These are phyloP conservation scores for Rhinolophus ferrumequinum DNA, from an alignment of 2,113 vertebrate species.

Conservation along the genomic window DNA sequence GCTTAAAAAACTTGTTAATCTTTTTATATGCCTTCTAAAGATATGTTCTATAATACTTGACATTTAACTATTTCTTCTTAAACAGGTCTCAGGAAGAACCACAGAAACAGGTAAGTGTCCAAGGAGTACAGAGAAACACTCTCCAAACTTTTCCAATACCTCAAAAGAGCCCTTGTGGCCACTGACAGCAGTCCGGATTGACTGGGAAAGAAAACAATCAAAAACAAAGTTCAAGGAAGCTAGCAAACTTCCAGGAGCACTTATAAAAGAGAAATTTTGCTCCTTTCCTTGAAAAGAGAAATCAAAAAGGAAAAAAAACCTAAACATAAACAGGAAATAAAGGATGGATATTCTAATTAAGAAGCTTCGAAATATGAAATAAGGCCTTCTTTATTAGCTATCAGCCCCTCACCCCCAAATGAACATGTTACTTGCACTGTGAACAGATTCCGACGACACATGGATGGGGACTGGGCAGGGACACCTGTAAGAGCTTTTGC, in stretches of 20 bases:
- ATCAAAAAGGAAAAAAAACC: not conserved
- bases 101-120: not conserved
- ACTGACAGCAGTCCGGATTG: not conserved
- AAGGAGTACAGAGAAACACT: not conserved
- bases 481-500: not conserved
- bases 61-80: not conserved
- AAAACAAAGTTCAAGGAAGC: not conserved
- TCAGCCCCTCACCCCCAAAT: not conserved
- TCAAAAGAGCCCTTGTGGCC: not conserved
- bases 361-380: not conserved
- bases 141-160: not conserved
- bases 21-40: not conserved
- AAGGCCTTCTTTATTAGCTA: not conserved
- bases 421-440: not conserved
- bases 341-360: not conserved
- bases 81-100: not conserved
- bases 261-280: not conserved
- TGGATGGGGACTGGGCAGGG: fast-evolving
- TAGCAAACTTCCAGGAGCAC: not conserved
- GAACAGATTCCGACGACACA: not conserved
- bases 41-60: not conserved
- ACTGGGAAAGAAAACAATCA: not conserved
- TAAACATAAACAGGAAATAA: not conserved
- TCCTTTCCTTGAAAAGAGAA: not conserved
- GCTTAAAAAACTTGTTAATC: not conserved